phyloP scores from a whole-genome alignment of 2,797 vertebrate species.

The Fistularia tabacaria region DNA sequence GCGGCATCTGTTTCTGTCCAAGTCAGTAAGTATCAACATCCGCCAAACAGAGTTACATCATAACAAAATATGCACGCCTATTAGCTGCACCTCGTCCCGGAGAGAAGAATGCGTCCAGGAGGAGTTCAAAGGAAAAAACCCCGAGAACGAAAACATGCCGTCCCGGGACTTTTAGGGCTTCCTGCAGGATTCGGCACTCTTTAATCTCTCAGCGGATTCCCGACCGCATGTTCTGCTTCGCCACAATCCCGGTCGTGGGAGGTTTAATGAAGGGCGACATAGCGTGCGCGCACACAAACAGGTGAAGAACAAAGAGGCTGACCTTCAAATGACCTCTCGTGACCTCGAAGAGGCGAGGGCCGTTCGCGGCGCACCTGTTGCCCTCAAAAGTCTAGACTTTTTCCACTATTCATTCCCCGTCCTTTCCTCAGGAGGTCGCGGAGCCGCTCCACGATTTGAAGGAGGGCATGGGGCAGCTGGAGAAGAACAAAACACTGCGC shows the following conservation, averaged over 20 bases:
- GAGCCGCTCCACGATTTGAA: conserved; percentile 95
- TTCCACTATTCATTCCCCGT: no score
- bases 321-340: conserved; percentile 26
- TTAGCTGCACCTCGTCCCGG: conserved; percentile 44
- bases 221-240: conserved; percentile 2
- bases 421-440: conserved; percentile 83
- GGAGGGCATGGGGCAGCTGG: conserved; percentile 97
- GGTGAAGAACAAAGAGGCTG: conserved; percentile 8
- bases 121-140: conserved; percentile 54
- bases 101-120: conserved; percentile 32
- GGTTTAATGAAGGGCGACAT: conserved; percentile 47
- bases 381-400: background rate
- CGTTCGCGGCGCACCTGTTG: background rate
- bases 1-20: conserved; percentile 27
- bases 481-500: conserved; percentile 92
- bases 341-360: conserved; percentile 25
- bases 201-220: conserved; percentile 50
- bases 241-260: conserved; percentile 29
- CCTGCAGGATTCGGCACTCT: conserved; percentile 52
- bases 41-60: conserved; percentile 46
- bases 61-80: conserved; percentile 49
- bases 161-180: conserved; percentile 52
- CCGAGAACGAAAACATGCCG: conserved; percentile 37
- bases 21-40: conserved; percentile 44
- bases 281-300: conserved; percentile 30